Conservation (phyloP, 2,113 vertebrate species). For the Pelusios castaneus region DNA sequence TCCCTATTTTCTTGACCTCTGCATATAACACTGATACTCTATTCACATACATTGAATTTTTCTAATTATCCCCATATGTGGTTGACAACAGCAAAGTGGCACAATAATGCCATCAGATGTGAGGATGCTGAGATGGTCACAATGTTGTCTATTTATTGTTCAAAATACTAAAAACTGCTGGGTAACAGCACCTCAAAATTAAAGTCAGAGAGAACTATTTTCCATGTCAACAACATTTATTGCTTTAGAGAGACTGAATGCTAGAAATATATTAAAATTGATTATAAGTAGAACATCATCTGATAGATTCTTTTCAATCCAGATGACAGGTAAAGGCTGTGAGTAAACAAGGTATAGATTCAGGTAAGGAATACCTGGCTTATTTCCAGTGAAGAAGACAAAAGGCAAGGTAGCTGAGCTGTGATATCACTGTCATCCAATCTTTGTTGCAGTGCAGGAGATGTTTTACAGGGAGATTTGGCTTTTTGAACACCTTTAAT, state of each 20-base stretch:
- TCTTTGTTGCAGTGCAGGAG: constrained; percentile 8
- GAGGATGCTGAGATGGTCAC: not conserved
- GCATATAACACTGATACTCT: not conserved
- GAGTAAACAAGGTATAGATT: not conserved
- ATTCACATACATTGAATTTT: not conserved
- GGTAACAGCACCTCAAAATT: not conserved
- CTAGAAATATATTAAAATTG: not conserved
- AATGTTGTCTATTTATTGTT: not conserved
- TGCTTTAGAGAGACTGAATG: not conserved
- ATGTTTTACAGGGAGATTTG: constrained; percentile 52
- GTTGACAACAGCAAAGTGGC: not conserved
- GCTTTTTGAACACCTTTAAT: constrained; percentile 80
- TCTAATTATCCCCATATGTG: not conserved
- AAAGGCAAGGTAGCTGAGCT: constrained; percentile 14
- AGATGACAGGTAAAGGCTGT: not conserved
- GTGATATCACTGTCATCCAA: not conserved
- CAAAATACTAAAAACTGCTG: not conserved
- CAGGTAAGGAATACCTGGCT: not conserved
- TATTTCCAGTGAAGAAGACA: constrained; percentile 23
- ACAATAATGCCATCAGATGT: not conserved
- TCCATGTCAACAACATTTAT: not conserved
- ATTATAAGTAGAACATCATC: not conserved
- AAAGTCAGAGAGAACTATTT: not conserved
- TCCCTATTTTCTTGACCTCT: not conserved
- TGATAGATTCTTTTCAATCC: not conserved